A percentile compares a stretch with the other conserved stretches of the same genome.
phyloP scores from a whole-genome alignment of 1,140 invertebrate species.

The Conus ventricosus region DNA sequence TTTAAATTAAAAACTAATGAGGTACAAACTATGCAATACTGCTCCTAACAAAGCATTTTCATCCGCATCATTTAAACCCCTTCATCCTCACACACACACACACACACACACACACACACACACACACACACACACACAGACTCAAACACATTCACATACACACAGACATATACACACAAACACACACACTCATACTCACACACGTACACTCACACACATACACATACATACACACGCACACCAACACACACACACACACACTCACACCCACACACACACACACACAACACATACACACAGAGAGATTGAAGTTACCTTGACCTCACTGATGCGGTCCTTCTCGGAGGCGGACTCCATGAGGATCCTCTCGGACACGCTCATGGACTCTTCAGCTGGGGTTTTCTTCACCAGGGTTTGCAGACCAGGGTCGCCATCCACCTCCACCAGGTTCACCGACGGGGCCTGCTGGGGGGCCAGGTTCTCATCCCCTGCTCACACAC shows the following conservation, averaged over 20 bases:
- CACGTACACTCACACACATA: too few species aligned
- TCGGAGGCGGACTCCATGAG: constrained; percentile 76
- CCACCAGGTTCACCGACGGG: background rate
- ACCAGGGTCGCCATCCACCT: constrained; percentile 47
- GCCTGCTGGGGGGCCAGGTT: constrained; percentile 37
- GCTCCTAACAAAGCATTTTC: too few species aligned
- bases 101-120: background rate
- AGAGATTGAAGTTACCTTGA: constrained; percentile 51
- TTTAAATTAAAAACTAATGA: too few species aligned
- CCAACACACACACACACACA: too few species aligned
- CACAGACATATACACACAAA: too few species aligned
- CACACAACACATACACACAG: background rate
- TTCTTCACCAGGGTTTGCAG: constrained; percentile 53
- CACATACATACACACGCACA: background rate
- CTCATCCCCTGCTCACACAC: constrained; percentile 39
- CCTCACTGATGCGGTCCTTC: constrained; percentile 70
- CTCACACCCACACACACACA: background rate
- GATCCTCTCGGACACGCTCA: constrained; percentile 77
- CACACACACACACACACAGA: too few species aligned
- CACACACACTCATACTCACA: too few species aligned
- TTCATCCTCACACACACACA: background rate
- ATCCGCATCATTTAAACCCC: background rate
- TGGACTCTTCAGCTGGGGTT: constrained; percentile 47
- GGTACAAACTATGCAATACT: too few species aligned
- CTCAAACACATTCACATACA: too few species aligned